Conservation (phyloP, 2,113 vertebrate genomes). For the Cisticola juncidis region DNA sequence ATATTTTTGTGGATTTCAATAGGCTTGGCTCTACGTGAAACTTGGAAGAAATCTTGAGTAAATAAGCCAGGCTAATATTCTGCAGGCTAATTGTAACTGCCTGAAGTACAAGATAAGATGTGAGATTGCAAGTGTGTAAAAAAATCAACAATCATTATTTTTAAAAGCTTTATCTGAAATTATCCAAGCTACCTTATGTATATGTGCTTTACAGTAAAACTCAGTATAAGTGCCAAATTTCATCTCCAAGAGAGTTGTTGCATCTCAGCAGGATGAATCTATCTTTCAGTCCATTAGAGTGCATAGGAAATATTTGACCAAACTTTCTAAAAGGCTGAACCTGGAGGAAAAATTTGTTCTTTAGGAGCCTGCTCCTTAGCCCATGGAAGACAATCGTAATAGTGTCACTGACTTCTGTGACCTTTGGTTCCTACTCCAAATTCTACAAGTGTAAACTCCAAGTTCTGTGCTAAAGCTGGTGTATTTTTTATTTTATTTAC, state of each 20-base stretch:
- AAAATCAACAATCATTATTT: neutral
- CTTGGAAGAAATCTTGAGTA: neutral
- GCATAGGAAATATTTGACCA: neutral
- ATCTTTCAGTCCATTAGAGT: neutral
- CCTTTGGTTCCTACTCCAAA: neutral
- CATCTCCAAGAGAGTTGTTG: neutral
- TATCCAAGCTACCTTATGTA: neutral
- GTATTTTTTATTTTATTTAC: neutral
- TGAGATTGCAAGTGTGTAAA: neutral
- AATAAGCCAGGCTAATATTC: neutral
- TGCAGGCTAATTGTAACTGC: neutral
- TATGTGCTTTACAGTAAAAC: neutral
- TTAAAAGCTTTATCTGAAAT: neutral
- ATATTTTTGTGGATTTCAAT: too few relatives aligned
- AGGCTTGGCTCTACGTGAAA: neutral
- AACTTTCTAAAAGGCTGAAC: neutral
- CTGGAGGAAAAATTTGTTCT: neutral
- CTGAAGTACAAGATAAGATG: neutral
- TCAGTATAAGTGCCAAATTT: neutral
- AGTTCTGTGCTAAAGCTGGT: neutral
- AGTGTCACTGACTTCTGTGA: neutral
- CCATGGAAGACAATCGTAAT: neutral
- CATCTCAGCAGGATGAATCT: neutral
- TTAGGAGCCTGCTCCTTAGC: neutral
- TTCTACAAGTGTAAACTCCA: neutral